phyloP scores from a whole-genome alignment of 2,797 vertebrate genomes.

The Glossophaga mutica region DNA sequence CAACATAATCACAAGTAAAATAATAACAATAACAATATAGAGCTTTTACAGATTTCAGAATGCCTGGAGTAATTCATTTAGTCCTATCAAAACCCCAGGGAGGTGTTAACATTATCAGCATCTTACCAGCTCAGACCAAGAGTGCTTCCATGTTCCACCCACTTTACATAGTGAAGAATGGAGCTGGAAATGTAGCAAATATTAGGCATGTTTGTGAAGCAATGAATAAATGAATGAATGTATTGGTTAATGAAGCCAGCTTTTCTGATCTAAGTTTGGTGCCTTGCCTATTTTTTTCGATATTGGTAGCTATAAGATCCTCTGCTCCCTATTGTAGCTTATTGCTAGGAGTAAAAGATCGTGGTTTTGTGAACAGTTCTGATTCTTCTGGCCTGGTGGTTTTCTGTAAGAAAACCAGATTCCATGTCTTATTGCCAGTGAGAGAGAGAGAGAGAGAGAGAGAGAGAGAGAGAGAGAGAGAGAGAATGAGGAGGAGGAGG shows the following conservation, averaged over 20 bases:
- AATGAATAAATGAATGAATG: neutral
- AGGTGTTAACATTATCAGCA: too few relatives aligned
- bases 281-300: neutral
- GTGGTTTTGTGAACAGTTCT: neutral
- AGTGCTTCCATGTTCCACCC: rapidly evolving
- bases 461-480: too few relatives aligned
- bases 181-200: neutral
- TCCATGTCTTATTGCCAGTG: neutral
- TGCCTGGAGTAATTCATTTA: neutral
- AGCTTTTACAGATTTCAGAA: neutral
- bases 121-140: neutral
- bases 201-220: neutral
- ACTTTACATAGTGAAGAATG: neutral
- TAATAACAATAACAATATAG: neutral
- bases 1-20: neutral
- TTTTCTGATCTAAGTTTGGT: neutral
- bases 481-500: too few relatives aligned
- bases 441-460: neutral
- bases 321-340: rapidly evolving
- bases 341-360: neutral
- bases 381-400: neutral
- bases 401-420: neutral
- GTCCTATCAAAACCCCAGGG: neutral
- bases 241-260: neutral
- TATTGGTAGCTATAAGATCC: neutral